Conservation (phyloP, 2,888 invertebrate genomes). For the Ornithoptera priamus region DNA sequence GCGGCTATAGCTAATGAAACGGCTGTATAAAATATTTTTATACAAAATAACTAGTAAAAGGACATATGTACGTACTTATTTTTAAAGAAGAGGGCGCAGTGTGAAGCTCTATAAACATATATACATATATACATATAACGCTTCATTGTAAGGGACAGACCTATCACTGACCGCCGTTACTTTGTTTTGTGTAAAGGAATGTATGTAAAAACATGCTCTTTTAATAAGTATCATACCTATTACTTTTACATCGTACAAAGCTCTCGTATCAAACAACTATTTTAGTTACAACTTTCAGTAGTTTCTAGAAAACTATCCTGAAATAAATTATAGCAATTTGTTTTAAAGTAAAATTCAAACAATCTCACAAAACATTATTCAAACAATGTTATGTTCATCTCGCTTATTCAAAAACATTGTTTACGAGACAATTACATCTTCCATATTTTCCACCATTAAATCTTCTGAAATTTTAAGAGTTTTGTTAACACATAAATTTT, state of each 20-base stretch:
- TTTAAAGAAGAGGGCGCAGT: no score
- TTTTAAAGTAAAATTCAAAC: constrained; percentile 18
- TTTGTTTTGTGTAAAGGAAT: no score
- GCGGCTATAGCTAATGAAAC: no score
- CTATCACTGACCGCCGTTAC: no score
- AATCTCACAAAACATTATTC: constrained; percentile 8
- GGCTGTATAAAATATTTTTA: no score
- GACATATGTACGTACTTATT: no score
- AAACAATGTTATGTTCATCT: constrained; percentile 9
- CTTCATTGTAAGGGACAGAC: no score
- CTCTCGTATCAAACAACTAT: background rate
- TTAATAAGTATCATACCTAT: no score
- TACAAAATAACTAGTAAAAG: no score
- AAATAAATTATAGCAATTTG: constrained; percentile 11
- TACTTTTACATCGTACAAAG: background rate
- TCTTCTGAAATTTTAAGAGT: constrained; percentile 5
- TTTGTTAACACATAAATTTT: constrained; percentile 5
- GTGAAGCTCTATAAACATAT: no score
- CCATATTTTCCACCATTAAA: constrained; percentile 11
- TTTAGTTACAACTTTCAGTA: background rate
- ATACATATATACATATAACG: no score
- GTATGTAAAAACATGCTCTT: no score
- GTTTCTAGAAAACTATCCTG: constrained; percentile 2
- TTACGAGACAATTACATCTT: constrained; percentile 11
- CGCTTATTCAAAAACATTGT: constrained; percentile 14